Conservation (phyloP, 2,113 vertebrate species). For the Eptesicus fuscus region DNA sequence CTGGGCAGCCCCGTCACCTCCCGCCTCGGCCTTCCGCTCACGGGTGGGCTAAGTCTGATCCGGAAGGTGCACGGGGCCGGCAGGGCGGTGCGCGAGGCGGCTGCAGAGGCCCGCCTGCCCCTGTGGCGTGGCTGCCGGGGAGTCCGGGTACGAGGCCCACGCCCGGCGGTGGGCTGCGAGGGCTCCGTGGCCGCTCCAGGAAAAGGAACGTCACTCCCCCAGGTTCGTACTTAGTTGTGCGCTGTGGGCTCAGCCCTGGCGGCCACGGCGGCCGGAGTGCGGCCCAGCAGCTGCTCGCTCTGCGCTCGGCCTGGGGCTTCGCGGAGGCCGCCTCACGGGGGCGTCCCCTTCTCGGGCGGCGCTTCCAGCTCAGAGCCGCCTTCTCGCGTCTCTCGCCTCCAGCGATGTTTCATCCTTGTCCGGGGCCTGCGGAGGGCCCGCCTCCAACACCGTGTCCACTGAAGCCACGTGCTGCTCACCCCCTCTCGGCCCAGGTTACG, state of each 20-base stretch:
- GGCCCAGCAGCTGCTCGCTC: not conserved
- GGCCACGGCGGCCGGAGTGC: no score
- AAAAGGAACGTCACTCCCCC: not conserved
- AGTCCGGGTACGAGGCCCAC: not conserved
- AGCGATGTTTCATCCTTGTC: no score
- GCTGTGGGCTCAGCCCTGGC: not conserved
- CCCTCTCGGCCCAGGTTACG: no score
- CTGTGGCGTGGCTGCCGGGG: not conserved
- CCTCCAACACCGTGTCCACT: no score
- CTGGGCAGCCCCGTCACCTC: not conserved
- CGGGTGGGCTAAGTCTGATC: fast-evolving
- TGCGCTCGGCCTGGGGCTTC: not conserved
- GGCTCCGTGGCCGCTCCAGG: not conserved
- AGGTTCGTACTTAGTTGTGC: not conserved
- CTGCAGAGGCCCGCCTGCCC: not conserved
- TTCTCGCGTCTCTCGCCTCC: no score
- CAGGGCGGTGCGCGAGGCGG: not conserved
- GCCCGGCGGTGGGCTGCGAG: no score
- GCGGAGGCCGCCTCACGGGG: no score
- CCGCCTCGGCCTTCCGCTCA: not conserved
- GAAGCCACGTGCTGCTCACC: not conserved
- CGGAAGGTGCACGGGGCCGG: no score
- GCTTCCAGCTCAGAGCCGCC: no score
- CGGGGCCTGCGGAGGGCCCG: no score
- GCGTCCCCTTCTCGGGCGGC: no score